Percentiles rank a stretch among this genome's conserved stretches.
Conservation (phyloP, 2,113 vertebrate genomes). For the Carlito syrichta region DNA sequence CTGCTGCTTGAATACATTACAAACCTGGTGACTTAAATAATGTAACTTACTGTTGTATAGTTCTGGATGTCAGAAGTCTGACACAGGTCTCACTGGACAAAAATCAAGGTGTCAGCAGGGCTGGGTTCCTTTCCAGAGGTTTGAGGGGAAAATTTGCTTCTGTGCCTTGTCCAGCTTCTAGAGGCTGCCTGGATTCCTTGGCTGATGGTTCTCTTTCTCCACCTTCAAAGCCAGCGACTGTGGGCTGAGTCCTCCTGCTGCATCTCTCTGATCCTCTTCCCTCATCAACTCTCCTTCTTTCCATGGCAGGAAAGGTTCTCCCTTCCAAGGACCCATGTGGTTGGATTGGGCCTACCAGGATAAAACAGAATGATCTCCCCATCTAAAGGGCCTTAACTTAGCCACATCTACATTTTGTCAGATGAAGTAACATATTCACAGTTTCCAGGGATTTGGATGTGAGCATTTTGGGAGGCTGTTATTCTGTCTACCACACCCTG, state of each 20-base stretch:
- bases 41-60: background rate
- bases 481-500: background rate
- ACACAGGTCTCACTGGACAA: background rate
- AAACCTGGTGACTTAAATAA: background rate
- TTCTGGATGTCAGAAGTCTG: background rate
- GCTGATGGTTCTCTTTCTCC: background rate
- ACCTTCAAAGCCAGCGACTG: background rate
- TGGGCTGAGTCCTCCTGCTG: background rate
- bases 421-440: background rate
- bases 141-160: background rate
- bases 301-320: background rate
- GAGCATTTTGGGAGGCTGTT: background rate
- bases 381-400: background rate
- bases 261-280: background rate
- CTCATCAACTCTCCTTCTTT: background rate
- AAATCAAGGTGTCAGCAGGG: background rate
- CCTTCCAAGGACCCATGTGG: background rate
- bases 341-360: no score
- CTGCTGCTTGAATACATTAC: background rate
- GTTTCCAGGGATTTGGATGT: background rate
- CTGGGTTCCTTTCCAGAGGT: background rate
- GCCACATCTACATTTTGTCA: background rate
- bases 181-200: background rate
- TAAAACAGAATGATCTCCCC: background rate
- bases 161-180: background rate